Evolutionary conservation across 2,113 vertebrate species (phyloP).

Genomic region (Martes martes): DNA sequence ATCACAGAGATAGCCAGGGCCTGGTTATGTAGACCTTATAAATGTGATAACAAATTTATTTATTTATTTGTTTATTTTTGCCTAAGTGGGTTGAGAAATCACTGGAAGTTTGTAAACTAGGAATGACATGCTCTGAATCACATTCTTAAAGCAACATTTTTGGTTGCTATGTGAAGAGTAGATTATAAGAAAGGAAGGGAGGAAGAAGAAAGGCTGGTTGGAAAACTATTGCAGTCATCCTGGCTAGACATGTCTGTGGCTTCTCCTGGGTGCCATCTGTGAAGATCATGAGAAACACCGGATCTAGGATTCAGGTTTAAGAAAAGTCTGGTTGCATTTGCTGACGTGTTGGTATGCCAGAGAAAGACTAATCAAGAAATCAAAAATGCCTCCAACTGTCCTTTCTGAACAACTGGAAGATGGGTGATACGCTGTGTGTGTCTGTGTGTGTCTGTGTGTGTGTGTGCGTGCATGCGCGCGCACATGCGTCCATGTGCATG

Average conservation of each 20-base stretch:
- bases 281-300: neutral
- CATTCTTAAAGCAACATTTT: neutral
- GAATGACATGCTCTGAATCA: neutral
- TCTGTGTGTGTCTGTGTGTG: no score
- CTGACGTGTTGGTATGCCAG: neutral
- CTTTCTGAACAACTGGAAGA: neutral
- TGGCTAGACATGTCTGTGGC: neutral
- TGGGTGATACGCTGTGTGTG: neutral
- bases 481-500: no score
- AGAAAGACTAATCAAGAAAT: neutral
- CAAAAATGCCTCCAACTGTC: neutral
- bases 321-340: neutral
- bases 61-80: neutral
- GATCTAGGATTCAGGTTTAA: neutral
- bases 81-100: neutral
- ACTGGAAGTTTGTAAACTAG: neutral
- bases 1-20: neutral
- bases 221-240: neutral
- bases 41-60: neutral
- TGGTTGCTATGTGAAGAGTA: neutral
- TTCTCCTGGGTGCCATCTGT: neutral
- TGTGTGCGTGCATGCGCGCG: no score
- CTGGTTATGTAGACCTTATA: neutral
- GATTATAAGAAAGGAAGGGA: neutral
- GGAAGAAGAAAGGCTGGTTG: neutral